Evolutionary conservation across 1,140 invertebrate genomes (phyloP), one percentile per base, ranked within the genome.

Genomic region (Nilaparvata lugens): DNA sequence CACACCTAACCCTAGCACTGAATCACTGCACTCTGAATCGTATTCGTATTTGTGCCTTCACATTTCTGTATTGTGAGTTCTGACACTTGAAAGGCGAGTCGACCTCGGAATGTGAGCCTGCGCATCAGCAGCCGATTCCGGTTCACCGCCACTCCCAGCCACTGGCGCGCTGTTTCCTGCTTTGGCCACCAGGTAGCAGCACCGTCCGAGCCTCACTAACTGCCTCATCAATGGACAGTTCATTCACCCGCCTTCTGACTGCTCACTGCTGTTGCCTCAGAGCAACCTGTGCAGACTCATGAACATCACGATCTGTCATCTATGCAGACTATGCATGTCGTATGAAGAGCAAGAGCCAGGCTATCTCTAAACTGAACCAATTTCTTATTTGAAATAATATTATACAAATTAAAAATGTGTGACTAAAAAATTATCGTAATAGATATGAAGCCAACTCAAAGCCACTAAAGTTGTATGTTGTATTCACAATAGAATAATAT

Each of bases 1-100:
- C 59, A 54, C 59, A 60, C 52, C 52, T 38, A 60, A 23, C 59
- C 59, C 59, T 16, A 43, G 38, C 58, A 60, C 52, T 38, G 59
- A 25, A 55, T 52, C 59, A 60, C 59, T 60, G 28, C 52, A 53
- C 52, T 55, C 59, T 55, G 40, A 60, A 60, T 55, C 48, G 18
- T 31, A 54, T 31, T 55, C 48, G 18, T 31, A 54, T 31, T 35
- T 53, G 43, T 51, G 52, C 35, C 48, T 60, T 58, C 28, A 18
- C 38, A 25, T 38, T 53, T 18, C 31, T 35, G 31, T 35, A 35
- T 35, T 23, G 35, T 14, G 23, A 25, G 13, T 35, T 23, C 52
- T 14, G 23, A 25, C 21, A 52, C 52, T 55, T 48, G 52, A 28
- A 43, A 38, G 38, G 43, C 59, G 31, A 38, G 25, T 58, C 56